Evolutionary conservation across 2,888 invertebrate species (phyloP).

Genomic region (Cantharis rustica): DNA sequence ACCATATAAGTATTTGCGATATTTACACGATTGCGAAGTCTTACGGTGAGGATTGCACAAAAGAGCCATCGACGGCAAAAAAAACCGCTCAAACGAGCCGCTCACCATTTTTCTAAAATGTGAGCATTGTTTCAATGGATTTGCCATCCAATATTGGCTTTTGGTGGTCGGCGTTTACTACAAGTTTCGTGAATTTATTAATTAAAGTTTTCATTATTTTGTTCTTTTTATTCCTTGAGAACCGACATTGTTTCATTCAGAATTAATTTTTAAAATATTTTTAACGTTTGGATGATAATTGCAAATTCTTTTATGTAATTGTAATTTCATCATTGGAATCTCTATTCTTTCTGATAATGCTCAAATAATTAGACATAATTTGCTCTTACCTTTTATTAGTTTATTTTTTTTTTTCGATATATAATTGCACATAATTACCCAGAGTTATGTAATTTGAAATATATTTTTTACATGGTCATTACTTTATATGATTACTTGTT

Average conservation of each 20-base stretch:
- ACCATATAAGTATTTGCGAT: background rate
- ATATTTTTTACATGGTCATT: background rate
- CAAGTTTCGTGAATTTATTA: background rate
- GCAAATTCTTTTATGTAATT: background rate
- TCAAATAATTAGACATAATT: background rate
- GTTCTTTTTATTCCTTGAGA: background rate
- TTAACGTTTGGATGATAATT: background rate
- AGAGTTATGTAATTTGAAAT: background rate
- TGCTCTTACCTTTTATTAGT: background rate
- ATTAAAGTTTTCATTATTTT: background rate
- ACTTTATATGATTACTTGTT: background rate
- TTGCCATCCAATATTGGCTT: background rate
- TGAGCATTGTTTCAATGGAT: too few species aligned
- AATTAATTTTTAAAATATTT: background rate
- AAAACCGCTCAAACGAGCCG: background rate
- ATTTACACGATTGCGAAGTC: background rate
- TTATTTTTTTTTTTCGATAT: background rate
- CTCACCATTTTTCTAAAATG: background rate
- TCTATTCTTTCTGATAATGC: background rate
- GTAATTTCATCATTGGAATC: background rate
- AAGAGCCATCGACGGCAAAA: background rate
- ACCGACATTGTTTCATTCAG: background rate
- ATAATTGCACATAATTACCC: background rate
- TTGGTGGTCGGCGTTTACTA: background rate
- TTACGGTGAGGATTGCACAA: background rate